Conservation (phyloP, 2,888 invertebrate genomes). For the Drosophila affinis region DNA sequence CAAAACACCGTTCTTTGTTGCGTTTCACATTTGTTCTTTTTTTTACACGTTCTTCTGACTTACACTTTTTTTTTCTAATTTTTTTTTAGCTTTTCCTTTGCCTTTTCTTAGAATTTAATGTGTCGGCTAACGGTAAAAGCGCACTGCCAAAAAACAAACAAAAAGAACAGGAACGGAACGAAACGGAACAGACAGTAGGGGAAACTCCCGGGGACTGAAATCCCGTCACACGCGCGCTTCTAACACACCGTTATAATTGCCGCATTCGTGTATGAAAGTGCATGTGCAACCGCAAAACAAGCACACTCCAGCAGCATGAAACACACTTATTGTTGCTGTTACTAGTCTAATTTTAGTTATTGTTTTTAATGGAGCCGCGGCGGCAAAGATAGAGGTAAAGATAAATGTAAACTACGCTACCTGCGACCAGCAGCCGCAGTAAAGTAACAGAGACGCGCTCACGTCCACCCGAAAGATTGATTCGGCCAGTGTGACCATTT, state of each 20-base stretch:
- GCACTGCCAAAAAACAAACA: neutral
- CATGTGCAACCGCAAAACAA: neutral
- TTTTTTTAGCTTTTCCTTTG: conserved; percentile 24
- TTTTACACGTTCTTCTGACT: conserved; percentile 5
- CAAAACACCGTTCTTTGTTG: conserved; percentile 8
- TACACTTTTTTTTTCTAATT: conserved; percentile 12
- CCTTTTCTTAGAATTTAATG: conserved; percentile 42
- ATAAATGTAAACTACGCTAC: no score
- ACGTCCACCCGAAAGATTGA: no score
- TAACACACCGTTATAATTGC: neutral
- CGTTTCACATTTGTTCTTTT: conserved; percentile 31
- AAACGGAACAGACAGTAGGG: neutral
- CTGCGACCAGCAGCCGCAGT: no score
- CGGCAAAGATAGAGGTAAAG: neutral
- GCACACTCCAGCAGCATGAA: neutral
- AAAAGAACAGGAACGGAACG: conserved; percentile 11
- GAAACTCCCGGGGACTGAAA: neutral
- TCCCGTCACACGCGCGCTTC: neutral
- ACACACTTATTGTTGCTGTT: neutral
- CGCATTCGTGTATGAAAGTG: neutral
- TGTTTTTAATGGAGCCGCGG: neutral
- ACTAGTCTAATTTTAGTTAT: neutral
- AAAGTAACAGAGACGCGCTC: no score
- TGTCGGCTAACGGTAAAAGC: conserved; percentile 8
- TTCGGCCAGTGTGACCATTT: no score